Evolutionary conservation across 1,140 invertebrate genomes (phyloP), one percentile per base, ranked within the genome.

Genomic region (Bombus haemorrhoidalis): DNA sequence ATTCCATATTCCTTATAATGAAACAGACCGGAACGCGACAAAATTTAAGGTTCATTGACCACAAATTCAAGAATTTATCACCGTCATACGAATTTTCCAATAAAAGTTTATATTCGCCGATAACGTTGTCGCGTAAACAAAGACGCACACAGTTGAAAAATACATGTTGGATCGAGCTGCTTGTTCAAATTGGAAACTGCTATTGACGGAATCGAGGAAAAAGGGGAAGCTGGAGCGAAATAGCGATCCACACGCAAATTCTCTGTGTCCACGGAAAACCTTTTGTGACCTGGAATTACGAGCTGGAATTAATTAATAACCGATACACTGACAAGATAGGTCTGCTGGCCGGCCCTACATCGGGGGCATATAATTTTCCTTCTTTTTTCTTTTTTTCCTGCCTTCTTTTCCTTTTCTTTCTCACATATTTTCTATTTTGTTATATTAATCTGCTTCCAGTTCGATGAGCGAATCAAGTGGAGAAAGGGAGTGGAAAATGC

Each of bases 251-350:
- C 25, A 64, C 37, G 72, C 32, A 43, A 82, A 68, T 76, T 77
- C 37, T 13, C 59, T 37, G 25, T 75, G 37, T 53, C 22, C 73
- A 57, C n/a, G 64, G 8, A 28, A 59, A 59, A 69, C 28, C 64
- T 77, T 78, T 59, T 83, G 74, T 71, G 47, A 69, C 74, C 64
- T 32, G 43, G 22, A 83, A 83, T 78, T 83, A 78, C 74, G 47
- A 59, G 22, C 47, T 59, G 75, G 75, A 83, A 83, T 83, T 83
- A 83, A 83, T 78, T 83, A 83, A 78, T 83, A 83, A 57, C 37
- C 74, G 74, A 83, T 83, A 83, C 64, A 71, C 34, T n/a, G 73
- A 41, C 28, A 28, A 78, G 64, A 77, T 78, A 37, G 72, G 8
- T 32, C 28, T 37, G 13, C 22, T 59, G 64, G 59, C 64, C n/a